phyloP scores from a whole-genome alignment of 2,797 vertebrate genomes.

The Oryzias sinensis region DNA sequence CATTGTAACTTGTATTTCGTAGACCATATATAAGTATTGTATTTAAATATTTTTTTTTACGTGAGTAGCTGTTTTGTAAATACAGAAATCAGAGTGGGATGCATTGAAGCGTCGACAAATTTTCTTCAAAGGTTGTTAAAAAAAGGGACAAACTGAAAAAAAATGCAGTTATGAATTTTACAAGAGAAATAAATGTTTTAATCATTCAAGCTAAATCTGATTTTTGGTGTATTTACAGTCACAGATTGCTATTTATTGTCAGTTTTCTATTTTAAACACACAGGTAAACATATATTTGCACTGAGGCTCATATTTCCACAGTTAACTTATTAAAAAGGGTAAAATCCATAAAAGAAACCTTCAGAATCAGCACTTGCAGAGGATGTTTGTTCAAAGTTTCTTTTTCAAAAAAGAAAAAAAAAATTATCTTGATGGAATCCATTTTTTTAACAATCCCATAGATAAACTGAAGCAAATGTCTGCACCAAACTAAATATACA shows the following conservation, averaged over 20 bases:
- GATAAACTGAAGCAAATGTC: too few species aligned
- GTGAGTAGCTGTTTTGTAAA: conserved; percentile 83
- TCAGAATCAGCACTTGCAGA: too few species aligned
- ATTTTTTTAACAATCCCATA: too few species aligned
- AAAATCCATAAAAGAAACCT: too few species aligned
- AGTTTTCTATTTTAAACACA: too few species aligned
- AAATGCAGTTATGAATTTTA: background rate
- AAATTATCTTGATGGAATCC: too few species aligned
- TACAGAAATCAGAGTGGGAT: conserved; percentile 66
- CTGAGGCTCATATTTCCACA: too few species aligned
- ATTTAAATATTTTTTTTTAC: conserved; percentile 80
- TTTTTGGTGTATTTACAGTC: background rate
- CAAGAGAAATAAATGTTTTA: background rate
- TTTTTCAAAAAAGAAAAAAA: too few species aligned
- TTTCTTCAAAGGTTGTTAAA: conserved; percentile 80
- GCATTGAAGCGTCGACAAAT: conserved; percentile 76
- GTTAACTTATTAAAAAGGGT: too few species aligned
- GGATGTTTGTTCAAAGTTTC: too few species aligned
- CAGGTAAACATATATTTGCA: too few species aligned
- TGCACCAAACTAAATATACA: too few species aligned
- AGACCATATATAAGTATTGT: conserved; percentile 14
- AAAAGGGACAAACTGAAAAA: conserved; percentile 54
- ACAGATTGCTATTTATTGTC: background rate
- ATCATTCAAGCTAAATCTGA: background rate
- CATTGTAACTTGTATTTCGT: conserved; percentile 73